Conservation (phyloP, 2,797 vertebrate species). For the Epinephelus malabaricus region DNA sequence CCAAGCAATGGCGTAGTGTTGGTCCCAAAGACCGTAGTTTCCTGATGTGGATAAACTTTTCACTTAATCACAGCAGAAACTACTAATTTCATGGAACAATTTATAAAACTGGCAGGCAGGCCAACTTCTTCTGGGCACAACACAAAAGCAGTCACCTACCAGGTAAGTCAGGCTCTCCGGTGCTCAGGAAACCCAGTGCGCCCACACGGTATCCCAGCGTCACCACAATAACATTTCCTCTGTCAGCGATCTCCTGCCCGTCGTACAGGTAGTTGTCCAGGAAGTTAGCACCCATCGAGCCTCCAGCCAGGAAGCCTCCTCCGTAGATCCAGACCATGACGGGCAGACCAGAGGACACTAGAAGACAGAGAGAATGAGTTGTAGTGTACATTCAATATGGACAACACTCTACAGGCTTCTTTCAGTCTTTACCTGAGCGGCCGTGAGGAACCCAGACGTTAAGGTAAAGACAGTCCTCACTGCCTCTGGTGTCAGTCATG, state of each 20-base stretch:
- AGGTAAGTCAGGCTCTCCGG: slow-evolving; percentile 88
- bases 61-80: background rate
- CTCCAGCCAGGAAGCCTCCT: slow-evolving; percentile 89
- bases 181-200: slow-evolving; percentile 95
- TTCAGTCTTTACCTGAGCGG: slow-evolving; percentile 63
- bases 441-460: slow-evolving; percentile 96
- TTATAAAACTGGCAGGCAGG: accelerated
- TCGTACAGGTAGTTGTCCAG: slow-evolving; percentile 91
- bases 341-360: slow-evolving; percentile 91
- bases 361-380: background rate
- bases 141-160: slow-evolving; percentile 78
- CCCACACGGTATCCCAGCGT: slow-evolving; percentile 93
- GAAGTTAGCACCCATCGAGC: slow-evolving; percentile 89
- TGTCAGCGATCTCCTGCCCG: slow-evolving; percentile 90
- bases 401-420: background rate
- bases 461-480: slow-evolving; percentile 94
- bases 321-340: slow-evolving; percentile 96
- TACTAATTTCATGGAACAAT: background rate
- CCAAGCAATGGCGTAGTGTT: slow-evolving; percentile 96
- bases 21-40: slow-evolving; percentile 96
- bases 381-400: background rate
- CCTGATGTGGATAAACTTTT: slow-evolving; percentile 78
- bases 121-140: background rate
- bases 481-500: slow-evolving; percentile 83
- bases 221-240: slow-evolving; percentile 95